Evolutionary conservation across 2,797 vertebrate species (phyloP).

Genomic region (Platyrinchus mystaceus): DNA sequence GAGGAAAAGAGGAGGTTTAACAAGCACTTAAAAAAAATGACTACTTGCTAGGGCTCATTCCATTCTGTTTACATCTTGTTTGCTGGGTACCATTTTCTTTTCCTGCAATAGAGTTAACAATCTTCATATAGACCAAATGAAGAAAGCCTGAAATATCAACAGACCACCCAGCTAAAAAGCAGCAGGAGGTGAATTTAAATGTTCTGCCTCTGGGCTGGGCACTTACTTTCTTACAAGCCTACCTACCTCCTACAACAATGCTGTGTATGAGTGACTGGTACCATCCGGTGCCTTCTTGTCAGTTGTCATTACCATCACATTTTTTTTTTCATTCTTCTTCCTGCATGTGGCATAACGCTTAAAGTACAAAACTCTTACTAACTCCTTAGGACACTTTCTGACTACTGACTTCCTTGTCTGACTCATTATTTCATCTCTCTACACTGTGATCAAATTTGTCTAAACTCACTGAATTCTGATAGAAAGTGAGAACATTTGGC

Average conservation of each 20-base stretch:
- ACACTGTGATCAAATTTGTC: neutral
- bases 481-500: neutral
- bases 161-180: neutral
- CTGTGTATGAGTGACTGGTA: neutral
- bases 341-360: neutral
- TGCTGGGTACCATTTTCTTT: neutral
- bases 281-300: neutral
- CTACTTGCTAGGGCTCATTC: neutral
- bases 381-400: neutral
- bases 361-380: neutral
- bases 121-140: neutral
- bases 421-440: neutral
- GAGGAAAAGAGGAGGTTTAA: neutral
- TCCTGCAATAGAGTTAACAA: neutral
- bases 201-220: neutral
- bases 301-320: neutral
- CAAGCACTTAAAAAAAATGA: neutral
- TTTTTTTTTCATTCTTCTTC: neutral
- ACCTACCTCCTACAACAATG: neutral
- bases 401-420: neutral
- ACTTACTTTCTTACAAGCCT: neutral
- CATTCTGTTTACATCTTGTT: neutral
- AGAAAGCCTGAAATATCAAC: neutral
- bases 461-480: neutral
- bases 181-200: neutral